Conservation (phyloP, 1,140 invertebrate genomes). For the Anthonomus grandis region DNA sequence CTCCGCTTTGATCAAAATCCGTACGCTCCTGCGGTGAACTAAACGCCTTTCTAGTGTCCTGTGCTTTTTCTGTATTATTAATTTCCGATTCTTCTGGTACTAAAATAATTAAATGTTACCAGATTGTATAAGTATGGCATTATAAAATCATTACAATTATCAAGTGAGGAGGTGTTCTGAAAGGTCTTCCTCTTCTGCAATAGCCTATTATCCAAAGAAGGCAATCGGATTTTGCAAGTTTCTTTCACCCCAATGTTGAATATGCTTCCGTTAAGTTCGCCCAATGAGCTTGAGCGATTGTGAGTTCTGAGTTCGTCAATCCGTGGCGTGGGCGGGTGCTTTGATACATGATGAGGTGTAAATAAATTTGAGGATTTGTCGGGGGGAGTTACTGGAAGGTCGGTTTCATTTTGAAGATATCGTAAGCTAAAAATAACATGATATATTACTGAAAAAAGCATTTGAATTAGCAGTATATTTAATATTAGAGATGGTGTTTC, state of each 20-base stretch:
- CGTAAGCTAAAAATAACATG: conserved; percentile 44
- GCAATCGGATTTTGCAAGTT: conserved; percentile 41
- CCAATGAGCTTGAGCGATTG: conserved; percentile 36
- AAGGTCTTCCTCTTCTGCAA: conserved; percentile 43
- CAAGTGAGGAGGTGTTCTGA: conserved; percentile 43
- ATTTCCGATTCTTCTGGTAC: conserved; percentile 45
- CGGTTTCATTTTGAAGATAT: conserved; percentile 49
- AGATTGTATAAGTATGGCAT: conserved; percentile 16
- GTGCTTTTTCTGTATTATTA: conserved; percentile 1
- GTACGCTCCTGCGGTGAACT: conserved; percentile 48
- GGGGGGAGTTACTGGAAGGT: conserved; percentile 32
- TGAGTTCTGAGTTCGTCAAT: conserved; percentile 20
- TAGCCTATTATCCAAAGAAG: conserved; percentile 40
- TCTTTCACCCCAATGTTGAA: conserved; percentile 45
- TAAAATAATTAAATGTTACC: too few species aligned
- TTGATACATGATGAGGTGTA: conserved; percentile 17
- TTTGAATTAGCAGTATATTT: too few species aligned
- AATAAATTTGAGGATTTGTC: conserved; percentile 31
- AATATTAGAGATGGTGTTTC: too few species aligned
- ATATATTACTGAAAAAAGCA: too few species aligned
- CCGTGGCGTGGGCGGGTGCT: conserved; percentile 16
- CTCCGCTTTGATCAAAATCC: conserved; percentile 30
- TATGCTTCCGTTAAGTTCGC: conserved; percentile 40
- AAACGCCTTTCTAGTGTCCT: conserved; percentile 43
- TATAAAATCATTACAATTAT: conserved; percentile 48